These are phyloP conservation scores for Orthonyx spaldingii DNA, from an alignment of 2,113 vertebrate genomes.

Conservation along the genomic window DNA sequence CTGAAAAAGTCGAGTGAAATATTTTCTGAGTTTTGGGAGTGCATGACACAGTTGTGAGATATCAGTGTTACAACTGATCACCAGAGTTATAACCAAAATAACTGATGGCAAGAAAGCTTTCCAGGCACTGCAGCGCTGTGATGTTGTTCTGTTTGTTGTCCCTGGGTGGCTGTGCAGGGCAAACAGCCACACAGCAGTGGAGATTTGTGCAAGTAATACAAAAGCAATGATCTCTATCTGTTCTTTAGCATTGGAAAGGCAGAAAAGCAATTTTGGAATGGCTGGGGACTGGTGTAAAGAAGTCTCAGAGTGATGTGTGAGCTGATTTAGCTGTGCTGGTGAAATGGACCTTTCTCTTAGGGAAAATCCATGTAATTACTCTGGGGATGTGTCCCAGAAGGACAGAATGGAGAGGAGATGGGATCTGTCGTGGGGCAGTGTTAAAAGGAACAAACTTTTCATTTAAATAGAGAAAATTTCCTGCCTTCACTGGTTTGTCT, in stretches of 20 bases:
- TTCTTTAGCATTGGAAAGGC: neutral
- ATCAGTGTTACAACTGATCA: accelerated
- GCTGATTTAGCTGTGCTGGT: neutral
- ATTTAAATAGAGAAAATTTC: neutral
- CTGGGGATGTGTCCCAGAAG: neutral
- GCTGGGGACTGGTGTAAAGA: neutral
- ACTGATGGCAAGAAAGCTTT: neutral
- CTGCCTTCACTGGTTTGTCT: neutral
- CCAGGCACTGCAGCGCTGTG: neutral
- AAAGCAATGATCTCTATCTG: neutral
- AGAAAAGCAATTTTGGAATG: neutral
- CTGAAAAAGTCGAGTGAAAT: neutral
- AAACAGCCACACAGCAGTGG: neutral
- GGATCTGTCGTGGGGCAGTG: neutral
- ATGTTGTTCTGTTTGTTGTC: accelerated
- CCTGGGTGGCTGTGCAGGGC: neutral
- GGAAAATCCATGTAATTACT: neutral
- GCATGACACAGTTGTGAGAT: neutral
- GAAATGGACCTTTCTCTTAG: neutral
- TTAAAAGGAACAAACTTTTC: neutral
- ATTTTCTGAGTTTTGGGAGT: neutral
- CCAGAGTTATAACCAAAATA: neutral
- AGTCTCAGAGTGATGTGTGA: neutral
- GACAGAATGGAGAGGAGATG: neutral
- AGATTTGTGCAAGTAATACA: neutral